Conservation (phyloP, 2,797 vertebrate species). For the Emydoidea blandingii region DNA sequence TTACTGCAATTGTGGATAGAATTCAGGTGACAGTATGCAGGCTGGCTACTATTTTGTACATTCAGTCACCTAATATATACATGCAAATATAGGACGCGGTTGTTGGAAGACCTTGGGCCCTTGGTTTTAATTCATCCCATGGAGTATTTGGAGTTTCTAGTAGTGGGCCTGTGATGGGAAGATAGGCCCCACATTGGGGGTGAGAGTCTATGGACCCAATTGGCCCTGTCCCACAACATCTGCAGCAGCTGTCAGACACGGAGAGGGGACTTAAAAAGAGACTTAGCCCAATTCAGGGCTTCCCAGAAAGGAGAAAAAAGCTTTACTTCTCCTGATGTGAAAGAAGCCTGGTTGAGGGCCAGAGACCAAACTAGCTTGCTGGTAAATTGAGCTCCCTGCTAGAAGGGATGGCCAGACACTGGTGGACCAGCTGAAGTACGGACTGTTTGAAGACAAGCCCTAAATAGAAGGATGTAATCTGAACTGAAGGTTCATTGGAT, state of each 20-base stretch:
- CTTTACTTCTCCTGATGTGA: background rate
- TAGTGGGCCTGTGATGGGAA: background rate
- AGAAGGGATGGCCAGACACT: background rate
- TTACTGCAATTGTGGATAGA: background rate
- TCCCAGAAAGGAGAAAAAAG: background rate
- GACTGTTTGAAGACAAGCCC: background rate
- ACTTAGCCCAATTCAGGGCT: background rate
- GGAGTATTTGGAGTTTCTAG: background rate
- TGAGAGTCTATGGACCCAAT: background rate
- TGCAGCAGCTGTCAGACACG: background rate
- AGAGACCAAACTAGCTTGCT: background rate
- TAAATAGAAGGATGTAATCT: background rate
- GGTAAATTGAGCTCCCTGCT: background rate
- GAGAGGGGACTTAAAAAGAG: background rate
- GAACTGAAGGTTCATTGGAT: background rate
- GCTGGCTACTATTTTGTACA: background rate
- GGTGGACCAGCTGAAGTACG: background rate
- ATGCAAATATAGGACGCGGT: fast-evolving
- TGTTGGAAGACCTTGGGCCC: background rate
- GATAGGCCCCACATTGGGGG: background rate
- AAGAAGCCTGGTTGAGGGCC: background rate
- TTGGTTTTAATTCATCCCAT: background rate
- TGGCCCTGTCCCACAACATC: background rate
- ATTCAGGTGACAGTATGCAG: background rate
- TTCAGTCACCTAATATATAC: background rate